A percentile compares a stretch with the other conserved stretches of the same genome.
Conservation (phyloP, 2,797 vertebrate genomes). For the Craterocephalus amniculus region DNA sequence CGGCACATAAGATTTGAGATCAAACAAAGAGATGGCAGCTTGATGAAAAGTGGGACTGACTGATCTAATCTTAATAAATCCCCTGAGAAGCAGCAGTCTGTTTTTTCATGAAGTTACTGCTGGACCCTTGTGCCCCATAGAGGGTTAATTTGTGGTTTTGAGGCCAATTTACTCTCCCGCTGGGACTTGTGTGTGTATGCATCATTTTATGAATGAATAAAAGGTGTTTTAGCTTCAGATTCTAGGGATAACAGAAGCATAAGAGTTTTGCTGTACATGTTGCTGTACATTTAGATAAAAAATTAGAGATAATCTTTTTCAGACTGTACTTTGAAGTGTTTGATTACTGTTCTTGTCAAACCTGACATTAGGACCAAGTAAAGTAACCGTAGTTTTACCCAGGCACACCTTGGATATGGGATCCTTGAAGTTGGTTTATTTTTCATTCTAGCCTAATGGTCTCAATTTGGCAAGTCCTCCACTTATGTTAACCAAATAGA, state of each 20-base stretch:
- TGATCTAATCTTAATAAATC: slow-evolving; percentile 33
- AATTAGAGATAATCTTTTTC: background rate
- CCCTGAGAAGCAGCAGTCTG: slow-evolving; percentile 50
- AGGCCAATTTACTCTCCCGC: slow-evolving; percentile 62
- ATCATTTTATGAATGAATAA: slow-evolving; percentile 49
- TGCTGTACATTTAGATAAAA: background rate
- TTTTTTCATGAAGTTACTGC: slow-evolving; percentile 54
- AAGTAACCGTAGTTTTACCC: slow-evolving; percentile 12
- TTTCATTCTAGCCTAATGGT: slow-evolving; percentile 53
- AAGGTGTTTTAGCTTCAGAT: slow-evolving; percentile 16
- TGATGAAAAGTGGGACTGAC: slow-evolving; percentile 7
- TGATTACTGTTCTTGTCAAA: background rate
- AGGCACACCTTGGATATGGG: slow-evolving; percentile 11
- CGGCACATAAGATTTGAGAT: slow-evolving; percentile 28
- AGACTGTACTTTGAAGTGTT: background rate
- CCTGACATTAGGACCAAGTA: no score
- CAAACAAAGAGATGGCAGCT: slow-evolving; percentile 10
- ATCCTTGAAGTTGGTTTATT: slow-evolving; percentile 61
- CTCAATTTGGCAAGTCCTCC: slow-evolving; percentile 56
- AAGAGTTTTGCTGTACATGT: background rate
- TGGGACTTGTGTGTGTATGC: slow-evolving; percentile 40
- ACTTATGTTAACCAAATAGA: slow-evolving; percentile 64
- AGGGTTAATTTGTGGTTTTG: slow-evolving; percentile 72
- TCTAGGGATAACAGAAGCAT: slow-evolving; percentile 1
- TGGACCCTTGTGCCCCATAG: slow-evolving; percentile 33